Base-by-base conservation (phyloP, 92 coral and sea anemone genomes). In the Isaurus tuberculatus region DNA sequence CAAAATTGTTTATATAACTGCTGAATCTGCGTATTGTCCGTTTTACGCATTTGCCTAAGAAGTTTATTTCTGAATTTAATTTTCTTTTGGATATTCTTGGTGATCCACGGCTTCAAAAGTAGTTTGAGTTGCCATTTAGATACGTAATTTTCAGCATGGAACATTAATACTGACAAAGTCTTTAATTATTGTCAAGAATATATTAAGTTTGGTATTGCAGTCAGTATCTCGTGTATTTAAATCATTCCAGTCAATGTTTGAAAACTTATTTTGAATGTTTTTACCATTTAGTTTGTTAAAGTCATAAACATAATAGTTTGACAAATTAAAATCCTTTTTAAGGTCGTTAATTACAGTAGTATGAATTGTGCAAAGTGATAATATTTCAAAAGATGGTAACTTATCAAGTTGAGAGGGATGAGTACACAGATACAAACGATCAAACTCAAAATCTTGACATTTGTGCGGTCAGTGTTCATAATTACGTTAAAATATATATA, bases 391-490 rank as follows among this genome's bases (percentile, higher is more conserved):
- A 17, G 86, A 65, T 83, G 86, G 86, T n/a, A 83, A 55, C 23
- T 26, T 65, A 70, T 83, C 86, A 5, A 83, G 79, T 49, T 1
- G 4, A 70, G 32, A 70, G 33, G 71, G 80, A 31, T 20, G 17
- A 9, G 44, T 10, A 25, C 28, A 83, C 9, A 31, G 53, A n/a
- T 46, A 6, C 15, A 83, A 22, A 15, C 75, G 40, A 19, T 48
- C 25, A 19, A 83, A 71, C 71, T 83, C 86, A 83, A 70, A 83
- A n/a, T 82, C n/a, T n/a, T n/a, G n/a, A n/a, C n/a, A n/a, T n/a
- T n/a, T n/a, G n/a, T n/a, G n/a, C n/a, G n/a, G n/a, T n/a, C n/a
- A n/a, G n/a, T n/a, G n/a, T n/a, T n/a, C n/a, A n/a, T n/a, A n/a
- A n/a, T n/a, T n/a, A n/a, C n/a, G n/a, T n/a, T n/a, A n/a, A n/a